Conservation (phyloP, 1,140 invertebrate species). For the Dinothrombium tinctorium region DNA sequence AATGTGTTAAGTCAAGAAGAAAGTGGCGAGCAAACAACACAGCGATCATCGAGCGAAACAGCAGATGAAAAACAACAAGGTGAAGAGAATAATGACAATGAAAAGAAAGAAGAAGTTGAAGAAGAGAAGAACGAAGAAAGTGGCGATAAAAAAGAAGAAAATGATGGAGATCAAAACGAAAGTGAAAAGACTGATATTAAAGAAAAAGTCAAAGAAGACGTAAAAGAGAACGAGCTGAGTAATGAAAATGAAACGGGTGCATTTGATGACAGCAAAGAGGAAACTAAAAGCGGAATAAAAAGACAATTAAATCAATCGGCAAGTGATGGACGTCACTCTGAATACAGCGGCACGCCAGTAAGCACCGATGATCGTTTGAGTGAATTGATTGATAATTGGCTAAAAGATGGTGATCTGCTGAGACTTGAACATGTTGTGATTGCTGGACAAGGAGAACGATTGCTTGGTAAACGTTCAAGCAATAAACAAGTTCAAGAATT, state of each 20-base stretch:
- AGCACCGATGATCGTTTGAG: slow-evolving; percentile 14
- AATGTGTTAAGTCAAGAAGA: no score
- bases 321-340: not conserved
- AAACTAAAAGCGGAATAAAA: not conserved
- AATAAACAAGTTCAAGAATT: slow-evolving; percentile 39
- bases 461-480: slow-evolving; percentile 21
- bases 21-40: no score
- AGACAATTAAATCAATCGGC: not conserved
- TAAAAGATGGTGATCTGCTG: slow-evolving; percentile 16
- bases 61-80: slow-evolving; percentile 1
- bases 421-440: slow-evolving; percentile 18
- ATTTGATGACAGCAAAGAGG: not conserved
- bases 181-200: no score
- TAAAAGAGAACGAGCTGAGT: no score
- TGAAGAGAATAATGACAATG: not conserved
- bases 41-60: no score
- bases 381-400: slow-evolving; percentile 17
- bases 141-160: no score
- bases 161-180: no score
- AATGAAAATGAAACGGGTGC: no score
- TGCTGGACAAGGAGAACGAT: slow-evolving; percentile 17
- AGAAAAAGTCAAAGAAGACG: no score
- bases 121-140: no score
- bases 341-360: not conserved
- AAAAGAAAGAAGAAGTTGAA: slow-evolving; percentile 4